Percentiles rank a stretch among this genome's conserved stretches.
Conservation (phyloP, 2,113 vertebrate genomes). For the Symphodus melops region DNA sequence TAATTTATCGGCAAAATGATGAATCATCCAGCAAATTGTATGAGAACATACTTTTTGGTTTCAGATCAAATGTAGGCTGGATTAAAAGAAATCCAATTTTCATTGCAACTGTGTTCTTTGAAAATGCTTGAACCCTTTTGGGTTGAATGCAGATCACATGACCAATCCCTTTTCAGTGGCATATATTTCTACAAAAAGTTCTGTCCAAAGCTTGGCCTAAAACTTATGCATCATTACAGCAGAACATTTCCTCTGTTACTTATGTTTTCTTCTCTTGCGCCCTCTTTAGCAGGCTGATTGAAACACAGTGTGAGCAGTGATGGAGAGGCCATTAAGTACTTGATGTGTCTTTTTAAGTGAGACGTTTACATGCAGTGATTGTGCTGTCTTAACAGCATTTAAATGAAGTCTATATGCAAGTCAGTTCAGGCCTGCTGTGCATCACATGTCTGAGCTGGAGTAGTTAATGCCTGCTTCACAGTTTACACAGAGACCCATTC, state of each 20-base stretch:
- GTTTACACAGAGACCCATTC: slow-evolving; percentile 76
- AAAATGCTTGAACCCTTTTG: background rate
- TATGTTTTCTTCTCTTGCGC: background rate
- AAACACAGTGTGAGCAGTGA: slow-evolving; percentile 10
- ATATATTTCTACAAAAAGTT: background rate
- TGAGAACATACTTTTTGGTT: background rate
- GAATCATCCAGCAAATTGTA: background rate
- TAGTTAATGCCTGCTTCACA: slow-evolving; percentile 64
- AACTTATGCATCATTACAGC: background rate
- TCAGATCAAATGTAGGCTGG: too few relatives aligned
- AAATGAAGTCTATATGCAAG: slow-evolving; percentile 36
- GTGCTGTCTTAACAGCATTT: slow-evolving; percentile 37
- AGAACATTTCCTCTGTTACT: background rate
- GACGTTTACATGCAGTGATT: slow-evolving; percentile 41
- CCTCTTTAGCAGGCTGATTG: background rate
- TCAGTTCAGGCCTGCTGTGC: slow-evolving; percentile 42
- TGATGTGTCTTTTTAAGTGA: slow-evolving; percentile 9
- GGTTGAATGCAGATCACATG: background rate
- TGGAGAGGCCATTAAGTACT: slow-evolving; percentile 38
- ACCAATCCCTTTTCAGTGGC: background rate
- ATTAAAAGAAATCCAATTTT: too few relatives aligned
- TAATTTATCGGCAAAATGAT: slow-evolving; percentile 1
- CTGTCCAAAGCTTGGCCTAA: background rate
- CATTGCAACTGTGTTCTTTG: too few relatives aligned
- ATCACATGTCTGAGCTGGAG: slow-evolving; percentile 51